These are phyloP conservation scores for Ascidia mentula DNA, from an alignment of 23 tunicate genomes.

Conservation along the genomic window DNA sequence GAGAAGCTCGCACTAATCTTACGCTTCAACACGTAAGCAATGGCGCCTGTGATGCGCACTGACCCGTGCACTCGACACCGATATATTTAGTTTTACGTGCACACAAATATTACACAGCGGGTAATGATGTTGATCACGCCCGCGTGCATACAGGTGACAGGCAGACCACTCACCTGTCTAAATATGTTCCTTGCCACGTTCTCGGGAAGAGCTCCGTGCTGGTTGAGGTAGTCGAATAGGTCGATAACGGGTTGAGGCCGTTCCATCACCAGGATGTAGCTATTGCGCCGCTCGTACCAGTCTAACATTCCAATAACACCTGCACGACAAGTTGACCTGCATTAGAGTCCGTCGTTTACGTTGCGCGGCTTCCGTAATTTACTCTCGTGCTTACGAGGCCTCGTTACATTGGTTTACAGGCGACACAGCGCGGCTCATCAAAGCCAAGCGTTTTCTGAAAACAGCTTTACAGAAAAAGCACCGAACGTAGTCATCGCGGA, in stretches of 20 bases:
- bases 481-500: background rate
- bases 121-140: background rate
- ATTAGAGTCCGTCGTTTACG: background rate
- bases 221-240: conserved; percentile 86
- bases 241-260: conserved; percentile 88
- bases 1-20: background rate
- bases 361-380: background rate
- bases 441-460: background rate
- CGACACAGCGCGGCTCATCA: conserved; percentile 5
- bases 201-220: conserved; percentile 78
- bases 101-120: background rate
- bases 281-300: conserved; percentile 90
- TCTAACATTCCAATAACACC: conserved; percentile 88
- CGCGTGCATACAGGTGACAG: too few relatives aligned
- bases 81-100: background rate
- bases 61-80: background rate
- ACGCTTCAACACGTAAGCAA: background rate
- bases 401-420: background rate
- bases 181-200: conserved; percentile 71
- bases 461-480: background rate
- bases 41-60: background rate
- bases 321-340: conserved; percentile 14
- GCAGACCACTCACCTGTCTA: conserved; percentile 70
- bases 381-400: background rate
- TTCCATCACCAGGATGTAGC: conserved; percentile 93